Evolutionary conservation across 2,113 vertebrate species (phyloP).

Genomic region (Sorex fumeus): DNA sequence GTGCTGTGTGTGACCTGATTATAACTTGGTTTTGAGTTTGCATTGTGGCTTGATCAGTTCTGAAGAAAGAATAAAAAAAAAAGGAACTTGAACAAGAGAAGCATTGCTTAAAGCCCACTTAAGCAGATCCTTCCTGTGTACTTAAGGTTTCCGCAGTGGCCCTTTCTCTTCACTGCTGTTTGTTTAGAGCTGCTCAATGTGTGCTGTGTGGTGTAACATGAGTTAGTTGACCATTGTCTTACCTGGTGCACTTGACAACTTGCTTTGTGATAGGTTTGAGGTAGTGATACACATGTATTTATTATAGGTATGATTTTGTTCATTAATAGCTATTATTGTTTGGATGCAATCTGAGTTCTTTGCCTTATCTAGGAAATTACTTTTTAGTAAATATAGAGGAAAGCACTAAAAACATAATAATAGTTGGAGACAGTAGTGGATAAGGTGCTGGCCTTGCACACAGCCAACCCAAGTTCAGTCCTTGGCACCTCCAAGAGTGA

Average conservation of each 20-base stretch:
- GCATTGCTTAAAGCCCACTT: constrained; percentile 61
- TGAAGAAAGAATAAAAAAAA: background rate
- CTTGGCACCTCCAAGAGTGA: no score
- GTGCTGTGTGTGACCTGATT: background rate
- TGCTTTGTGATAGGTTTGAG: constrained; percentile 12
- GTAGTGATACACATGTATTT: background rate
- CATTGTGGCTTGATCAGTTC: background rate
- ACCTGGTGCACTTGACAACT: background rate
- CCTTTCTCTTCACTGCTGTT: background rate
- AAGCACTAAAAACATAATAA: constrained; percentile 26
- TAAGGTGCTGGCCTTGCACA: no score
- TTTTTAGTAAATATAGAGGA: constrained; percentile 49
- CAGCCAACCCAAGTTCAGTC: no score
- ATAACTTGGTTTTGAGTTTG: constrained; percentile 25
- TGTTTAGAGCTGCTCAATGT: background rate
- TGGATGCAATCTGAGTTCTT: constrained; percentile 30
- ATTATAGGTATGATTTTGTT: constrained; percentile 13
- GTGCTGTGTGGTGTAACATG: background rate
- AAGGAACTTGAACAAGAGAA: constrained; percentile 67
- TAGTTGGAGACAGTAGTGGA: background rate
- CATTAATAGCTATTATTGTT: background rate
- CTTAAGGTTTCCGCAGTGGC: background rate
- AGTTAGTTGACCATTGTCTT: background rate
- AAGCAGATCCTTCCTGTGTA: constrained; percentile 65
- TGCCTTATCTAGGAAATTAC: background rate